Conservation (phyloP, 2,888 invertebrate genomes). For the Rhagonycha fulva region DNA sequence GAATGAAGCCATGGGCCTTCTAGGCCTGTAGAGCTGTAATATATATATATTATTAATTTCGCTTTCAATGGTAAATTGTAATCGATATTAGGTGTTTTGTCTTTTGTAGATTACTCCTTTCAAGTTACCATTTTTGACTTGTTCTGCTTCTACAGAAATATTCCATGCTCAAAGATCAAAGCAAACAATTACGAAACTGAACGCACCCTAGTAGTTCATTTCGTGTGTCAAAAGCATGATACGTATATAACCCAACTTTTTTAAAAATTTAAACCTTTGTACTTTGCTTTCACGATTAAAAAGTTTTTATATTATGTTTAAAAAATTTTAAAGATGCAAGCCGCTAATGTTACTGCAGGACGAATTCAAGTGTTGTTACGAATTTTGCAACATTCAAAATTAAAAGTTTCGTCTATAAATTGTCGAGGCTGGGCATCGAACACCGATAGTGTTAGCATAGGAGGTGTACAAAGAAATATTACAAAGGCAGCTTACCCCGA, state of each 20-base stretch:
- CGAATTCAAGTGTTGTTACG: conserved; percentile 40
- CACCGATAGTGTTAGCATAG: conserved; percentile 69
- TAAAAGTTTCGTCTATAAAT: conserved; percentile 37
- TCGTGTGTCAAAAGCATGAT: not conserved
- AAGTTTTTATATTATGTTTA: not conserved
- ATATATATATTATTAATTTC: too few species aligned
- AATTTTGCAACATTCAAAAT: conserved; percentile 39
- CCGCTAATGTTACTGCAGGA: conserved; percentile 34
- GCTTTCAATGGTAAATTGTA: too few species aligned
- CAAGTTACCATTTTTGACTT: too few species aligned
- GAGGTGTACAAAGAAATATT: conserved; percentile 71
- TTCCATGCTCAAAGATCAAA: too few species aligned
- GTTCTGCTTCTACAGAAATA: too few species aligned
- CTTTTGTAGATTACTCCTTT: too few species aligned
- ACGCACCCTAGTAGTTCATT: too few species aligned
- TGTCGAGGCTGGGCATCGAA: conserved; percentile 52
- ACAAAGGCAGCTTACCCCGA: conserved; percentile 69
- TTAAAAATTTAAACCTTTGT: not conserved
- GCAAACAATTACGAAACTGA: too few species aligned
- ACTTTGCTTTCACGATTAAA: not conserved
- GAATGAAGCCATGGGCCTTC: too few species aligned
- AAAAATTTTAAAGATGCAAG: conserved; percentile 36
- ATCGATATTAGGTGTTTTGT: too few species aligned
- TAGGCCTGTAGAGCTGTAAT: too few species aligned
- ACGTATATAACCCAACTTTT: not conserved